Base-by-base conservation (phyloP, 2,888 invertebrate genomes). In the Pyrocoelia pectoralis region DNA sequence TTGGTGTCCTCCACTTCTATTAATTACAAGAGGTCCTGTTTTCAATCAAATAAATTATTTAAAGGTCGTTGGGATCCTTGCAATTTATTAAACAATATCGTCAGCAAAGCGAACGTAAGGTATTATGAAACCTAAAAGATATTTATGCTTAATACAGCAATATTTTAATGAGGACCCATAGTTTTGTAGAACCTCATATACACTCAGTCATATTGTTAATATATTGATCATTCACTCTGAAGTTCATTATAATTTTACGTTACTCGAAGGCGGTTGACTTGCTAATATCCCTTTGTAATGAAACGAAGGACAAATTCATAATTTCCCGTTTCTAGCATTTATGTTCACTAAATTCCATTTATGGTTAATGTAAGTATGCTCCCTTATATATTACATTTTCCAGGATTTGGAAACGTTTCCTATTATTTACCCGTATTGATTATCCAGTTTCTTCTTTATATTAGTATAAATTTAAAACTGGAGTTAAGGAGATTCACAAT, bases 131-230 rank as follows among this genome's bases (percentile, higher is more conserved):
- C 46, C 46, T 17, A 17, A 46, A 9, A 14, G 18, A 17, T 46
- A 46, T 46, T 46, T 46, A 46, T 46, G 46, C 46, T 17, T 46
- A 46, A 46, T 46, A 46, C 46, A 14, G 18, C 17, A 18, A 46
- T 46, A 46, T 46, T 46, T 46, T 46, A 46, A 46, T 46, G 46
- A 46, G 14, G 15, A 17, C 18, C 18, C 14, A 46, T 24, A 46
- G 17, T 17, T 10, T 17, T 46, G 18, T n/a, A 46, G 17, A 46
- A 17, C 18, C 18, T 46, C 46, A 14, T 46, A 17, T 18, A n/a
- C 17, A 24, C 24, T 24, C 17, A 9, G 4, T 46, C 17, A 46
- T n/a, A n/a, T 46, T 17, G 14, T 46, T 4, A 10, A 46, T 15
- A 18, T 5, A 6, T 46, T 17, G 17, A 46, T 17, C 5, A 46